phyloP scores from a whole-genome alignment of 2,113 vertebrate genomes.

The Rhea pennata region DNA sequence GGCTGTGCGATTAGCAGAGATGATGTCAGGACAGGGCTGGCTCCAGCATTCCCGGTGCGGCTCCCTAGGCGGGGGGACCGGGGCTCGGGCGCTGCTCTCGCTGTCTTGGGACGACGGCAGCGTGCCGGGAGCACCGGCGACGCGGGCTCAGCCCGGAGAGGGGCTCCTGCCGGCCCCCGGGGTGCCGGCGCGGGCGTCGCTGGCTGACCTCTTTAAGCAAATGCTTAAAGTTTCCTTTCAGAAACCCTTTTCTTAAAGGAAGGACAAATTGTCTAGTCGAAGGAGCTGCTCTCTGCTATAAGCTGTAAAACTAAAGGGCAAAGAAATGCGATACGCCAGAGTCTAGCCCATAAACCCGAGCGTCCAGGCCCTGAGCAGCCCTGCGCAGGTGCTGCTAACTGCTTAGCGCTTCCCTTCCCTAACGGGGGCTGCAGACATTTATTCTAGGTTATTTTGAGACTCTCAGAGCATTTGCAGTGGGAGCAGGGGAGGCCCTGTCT shows the following conservation, averaged over 20 bases:
- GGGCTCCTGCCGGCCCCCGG: not conserved
- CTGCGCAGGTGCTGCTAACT: not conserved
- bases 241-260: not conserved
- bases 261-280: not conserved
- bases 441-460: not conserved
- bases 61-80: not conserved
- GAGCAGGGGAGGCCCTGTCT: not conserved
- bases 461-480: not conserved
- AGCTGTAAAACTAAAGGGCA: not conserved
- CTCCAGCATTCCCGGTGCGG: not conserved
- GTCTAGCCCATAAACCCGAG: not conserved
- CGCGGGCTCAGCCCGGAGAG: not conserved
- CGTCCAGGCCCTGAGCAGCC: not conserved
- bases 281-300: not conserved
- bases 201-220: not conserved
- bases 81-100: not conserved
- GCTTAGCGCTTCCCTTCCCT: not conserved
- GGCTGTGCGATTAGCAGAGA: not conserved
- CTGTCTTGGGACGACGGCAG: accelerated
- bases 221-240: not conserved
- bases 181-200: too few species aligned
- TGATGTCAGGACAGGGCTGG: not conserved
- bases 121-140: not conserved
- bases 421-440: not conserved
- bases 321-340: not conserved